Conservation (phyloP, 2,888 invertebrate species). For the Drosophila hamatofila region DNA sequence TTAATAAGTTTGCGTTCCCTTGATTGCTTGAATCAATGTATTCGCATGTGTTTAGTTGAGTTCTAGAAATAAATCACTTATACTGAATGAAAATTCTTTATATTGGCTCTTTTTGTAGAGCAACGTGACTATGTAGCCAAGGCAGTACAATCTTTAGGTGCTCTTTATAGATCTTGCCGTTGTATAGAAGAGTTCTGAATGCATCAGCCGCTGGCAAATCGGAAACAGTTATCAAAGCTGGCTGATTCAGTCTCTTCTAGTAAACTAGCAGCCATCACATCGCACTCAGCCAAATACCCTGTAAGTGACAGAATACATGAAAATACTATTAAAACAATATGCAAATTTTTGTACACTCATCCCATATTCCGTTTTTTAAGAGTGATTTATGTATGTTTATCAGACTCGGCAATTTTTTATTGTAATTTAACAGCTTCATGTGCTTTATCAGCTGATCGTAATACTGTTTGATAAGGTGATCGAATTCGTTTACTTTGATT, state of each 20-base stretch:
- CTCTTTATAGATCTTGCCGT: conserved; percentile 30
- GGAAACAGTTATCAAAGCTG: conserved; percentile 46
- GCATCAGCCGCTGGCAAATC: conserved; percentile 34
- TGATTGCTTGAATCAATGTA: not conserved
- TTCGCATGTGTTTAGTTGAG: not conserved
- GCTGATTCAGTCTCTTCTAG: conserved; percentile 44
- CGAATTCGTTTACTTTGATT: conserved; percentile 73
- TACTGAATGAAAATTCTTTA: not conserved
- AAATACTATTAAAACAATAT: not conserved
- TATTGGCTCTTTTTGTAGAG: conserved; percentile 27
- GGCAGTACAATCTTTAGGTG: conserved; percentile 45
- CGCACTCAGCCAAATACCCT: conserved; percentile 40
- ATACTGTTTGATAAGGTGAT: conserved; percentile 77
- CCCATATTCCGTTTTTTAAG: conserved; percentile 69
- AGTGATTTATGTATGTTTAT: conserved; percentile 75
- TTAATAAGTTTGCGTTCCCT: not conserved
- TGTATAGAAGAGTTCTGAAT: conserved; percentile 36
- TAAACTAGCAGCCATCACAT: conserved; percentile 39
- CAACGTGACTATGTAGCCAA: conserved; percentile 59
- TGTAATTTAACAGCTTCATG: conserved; percentile 72
- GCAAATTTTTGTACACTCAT: conserved; percentile 26
- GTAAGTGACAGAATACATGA: not conserved
- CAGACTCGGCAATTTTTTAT: conserved; percentile 68
- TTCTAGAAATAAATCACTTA: not conserved
- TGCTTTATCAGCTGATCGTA: conserved; percentile 70